Evolutionary conservation across 1,140 invertebrate genomes (phyloP), one percentile per base, ranked within the genome.

Genomic region (Coelopa frigida): DNA sequence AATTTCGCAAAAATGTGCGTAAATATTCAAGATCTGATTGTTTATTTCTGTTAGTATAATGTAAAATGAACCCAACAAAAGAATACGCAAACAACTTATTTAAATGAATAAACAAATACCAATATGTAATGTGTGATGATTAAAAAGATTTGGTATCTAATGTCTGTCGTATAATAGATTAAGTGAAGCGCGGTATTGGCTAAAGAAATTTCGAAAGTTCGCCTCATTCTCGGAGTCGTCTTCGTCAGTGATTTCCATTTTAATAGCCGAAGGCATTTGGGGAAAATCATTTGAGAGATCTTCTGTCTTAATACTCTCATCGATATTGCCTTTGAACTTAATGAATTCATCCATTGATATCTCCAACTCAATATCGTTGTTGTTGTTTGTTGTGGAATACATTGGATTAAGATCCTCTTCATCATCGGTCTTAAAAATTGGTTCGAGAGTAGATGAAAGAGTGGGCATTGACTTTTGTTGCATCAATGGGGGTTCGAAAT

Each of bases 321-420:
- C 37, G 11, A 12, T n/a, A 5, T 31, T 29, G 10, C 24, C 37
- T 40, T 49, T 49, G 27, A 49, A 49, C 45, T 49, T 49, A 4
- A 49, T 39, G 26, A 49, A 49, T 31, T 49, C 48, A 12, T 49
- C 48, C 48, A 49, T 45, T n/a, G 36, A 33, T 24, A 49, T 49
- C n/a, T 49, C 48, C 5, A 22, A 12, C 6, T 45, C 42, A 1
- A 15, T 15, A 12, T 49, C 48, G 7, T 27, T 10, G 10, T 27
- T 17, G 15, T n/a, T 8, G 21, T 39, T 18, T 35, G 2, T 5
- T 27, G 15, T 38, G 15, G 35, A n/a, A 21, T 23, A 36, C 6
- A 23, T 23, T 38, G 0, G n/a, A n/a, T n/a, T n/a, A n/a, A n/a
- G n/a, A 29, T 40, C 5, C 20, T 39, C 17, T 11, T 44, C 26